Evolutionary conservation across 2,113 vertebrate species (phyloP).

Genomic region (Antigone vipio): DNA sequence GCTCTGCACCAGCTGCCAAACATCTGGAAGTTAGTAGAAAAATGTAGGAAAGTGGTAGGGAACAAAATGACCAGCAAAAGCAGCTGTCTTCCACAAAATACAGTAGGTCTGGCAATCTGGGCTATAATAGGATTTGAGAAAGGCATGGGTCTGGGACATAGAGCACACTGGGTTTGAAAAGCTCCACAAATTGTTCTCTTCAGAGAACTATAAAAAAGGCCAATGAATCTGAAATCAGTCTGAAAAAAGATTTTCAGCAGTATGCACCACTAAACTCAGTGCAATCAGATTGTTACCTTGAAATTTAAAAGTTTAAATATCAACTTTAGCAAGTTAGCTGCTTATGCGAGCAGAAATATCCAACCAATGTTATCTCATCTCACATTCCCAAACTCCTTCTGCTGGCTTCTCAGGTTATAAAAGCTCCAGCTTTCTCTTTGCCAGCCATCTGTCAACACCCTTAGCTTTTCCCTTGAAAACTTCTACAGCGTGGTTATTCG

Average conservation of each 20-base stretch:
- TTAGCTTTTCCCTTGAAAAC: not conserved
- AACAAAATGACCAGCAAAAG: constrained; percentile 20
- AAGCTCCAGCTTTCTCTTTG: not conserved
- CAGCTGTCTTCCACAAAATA: not conserved
- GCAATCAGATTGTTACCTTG: not conserved
- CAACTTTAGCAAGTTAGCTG: not conserved
- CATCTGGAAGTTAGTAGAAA: constrained; percentile 4
- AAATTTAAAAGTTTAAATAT: not conserved
- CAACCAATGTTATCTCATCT: not conserved
- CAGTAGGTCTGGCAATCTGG: not conserved
- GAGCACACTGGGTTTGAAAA: not conserved
- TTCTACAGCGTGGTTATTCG: not conserved
- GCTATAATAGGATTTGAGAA: not conserved
- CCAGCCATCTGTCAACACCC: not conserved
- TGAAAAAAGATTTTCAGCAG: not conserved
- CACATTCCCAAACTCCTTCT: not conserved
- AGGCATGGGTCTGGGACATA: not conserved
- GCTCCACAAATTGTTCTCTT: not conserved
- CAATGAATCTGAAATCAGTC: not conserved
- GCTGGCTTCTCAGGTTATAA: not conserved
- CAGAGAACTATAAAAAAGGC: not conserved
- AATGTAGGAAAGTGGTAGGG: not conserved
- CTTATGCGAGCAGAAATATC: not conserved
- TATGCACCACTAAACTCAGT: not conserved
- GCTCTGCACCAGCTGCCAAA: not conserved